A percentile compares a stretch with the other conserved stretches of the same genome.
Evolutionary conservation across 2,113 vertebrate genomes (phyloP).

Genomic region (Condylura cristata): DNA sequence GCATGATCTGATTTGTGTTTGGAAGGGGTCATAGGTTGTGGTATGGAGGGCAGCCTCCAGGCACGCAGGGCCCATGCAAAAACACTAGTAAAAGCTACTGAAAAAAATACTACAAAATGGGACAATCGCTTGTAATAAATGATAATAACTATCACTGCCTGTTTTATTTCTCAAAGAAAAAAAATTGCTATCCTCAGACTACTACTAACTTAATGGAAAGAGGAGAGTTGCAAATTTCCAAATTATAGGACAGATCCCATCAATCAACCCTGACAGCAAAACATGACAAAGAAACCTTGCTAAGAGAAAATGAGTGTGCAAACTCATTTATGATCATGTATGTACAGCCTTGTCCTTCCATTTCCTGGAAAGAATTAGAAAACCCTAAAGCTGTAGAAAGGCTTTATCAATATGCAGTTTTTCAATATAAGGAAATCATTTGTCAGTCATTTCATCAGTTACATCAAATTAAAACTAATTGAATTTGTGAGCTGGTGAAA

Average conservation of each 20-base stretch:
- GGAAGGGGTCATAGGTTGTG: neutral
- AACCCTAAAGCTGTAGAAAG: neutral
- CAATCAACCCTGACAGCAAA: neutral
- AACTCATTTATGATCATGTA: neutral
- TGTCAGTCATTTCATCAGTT: neutral
- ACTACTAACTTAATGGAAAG: neutral
- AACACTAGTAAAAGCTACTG: neutral
- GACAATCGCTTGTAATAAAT: neutral
- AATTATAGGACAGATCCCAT: neutral
- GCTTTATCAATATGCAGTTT: neutral
- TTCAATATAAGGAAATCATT: neutral
- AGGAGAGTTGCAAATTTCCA: neutral
- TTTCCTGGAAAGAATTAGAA: neutral
- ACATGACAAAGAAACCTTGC: neutral
- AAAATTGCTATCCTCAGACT: neutral
- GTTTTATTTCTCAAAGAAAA: neutral
- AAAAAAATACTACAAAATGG: neutral
- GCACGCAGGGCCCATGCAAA: neutral
- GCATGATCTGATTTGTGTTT: conserved; percentile 17
- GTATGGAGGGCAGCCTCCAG: neutral
- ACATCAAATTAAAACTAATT: neutral
- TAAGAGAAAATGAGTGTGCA: conserved; percentile 16
- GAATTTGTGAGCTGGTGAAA: neutral
- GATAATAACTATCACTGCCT: neutral
- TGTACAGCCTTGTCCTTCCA: neutral